phyloP scores from a whole-genome alignment of 2,888 invertebrate species.

The Caenorhabditis sp. region DNA sequence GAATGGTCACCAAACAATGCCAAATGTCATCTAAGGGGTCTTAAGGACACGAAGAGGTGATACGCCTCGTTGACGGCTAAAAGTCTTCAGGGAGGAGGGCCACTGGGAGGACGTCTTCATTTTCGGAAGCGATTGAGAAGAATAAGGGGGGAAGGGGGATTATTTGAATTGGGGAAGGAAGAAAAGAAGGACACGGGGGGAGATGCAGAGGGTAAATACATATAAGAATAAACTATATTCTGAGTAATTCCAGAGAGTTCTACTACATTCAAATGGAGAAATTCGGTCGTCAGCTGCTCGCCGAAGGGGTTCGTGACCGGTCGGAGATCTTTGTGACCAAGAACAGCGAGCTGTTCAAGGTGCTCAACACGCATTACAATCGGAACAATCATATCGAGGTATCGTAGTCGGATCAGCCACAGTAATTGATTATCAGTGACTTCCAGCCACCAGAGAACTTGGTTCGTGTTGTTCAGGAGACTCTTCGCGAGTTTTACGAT shows the following conservation, averaged over 20 bases:
- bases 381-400: slow-evolving; percentile 96
- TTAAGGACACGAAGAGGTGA: slow-evolving; percentile 34
- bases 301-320: slow-evolving; percentile 94
- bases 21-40: slow-evolving; percentile 14
- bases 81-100: no score
- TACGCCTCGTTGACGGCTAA: slow-evolving; percentile 58
- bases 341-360: slow-evolving; percentile 97
- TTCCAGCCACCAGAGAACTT: slow-evolving; percentile 96
- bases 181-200: background rate
- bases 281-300: slow-evolving; percentile 97
- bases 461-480: slow-evolving; percentile 97
- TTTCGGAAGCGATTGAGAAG: slow-evolving; percentile 1
- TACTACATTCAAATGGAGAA: slow-evolving; percentile 99
- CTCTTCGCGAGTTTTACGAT: slow-evolving; percentile 98
- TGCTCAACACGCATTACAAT: slow-evolving; percentile 98
- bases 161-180: slow-evolving; percentile 35
- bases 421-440: background rate
- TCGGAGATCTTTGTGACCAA: slow-evolving; percentile 92
- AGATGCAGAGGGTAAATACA: background rate
- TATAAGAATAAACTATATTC: no score
- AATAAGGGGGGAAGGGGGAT: no score
- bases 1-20: slow-evolving; percentile 34
- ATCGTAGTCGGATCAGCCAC: background rate
- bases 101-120: slow-evolving; percentile 35
- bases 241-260: slow-evolving; percentile 96